These are phyloP conservation scores for Drosophila villosipedis DNA, from an alignment of 2,888 invertebrate species.

Conservation along the genomic window DNA sequence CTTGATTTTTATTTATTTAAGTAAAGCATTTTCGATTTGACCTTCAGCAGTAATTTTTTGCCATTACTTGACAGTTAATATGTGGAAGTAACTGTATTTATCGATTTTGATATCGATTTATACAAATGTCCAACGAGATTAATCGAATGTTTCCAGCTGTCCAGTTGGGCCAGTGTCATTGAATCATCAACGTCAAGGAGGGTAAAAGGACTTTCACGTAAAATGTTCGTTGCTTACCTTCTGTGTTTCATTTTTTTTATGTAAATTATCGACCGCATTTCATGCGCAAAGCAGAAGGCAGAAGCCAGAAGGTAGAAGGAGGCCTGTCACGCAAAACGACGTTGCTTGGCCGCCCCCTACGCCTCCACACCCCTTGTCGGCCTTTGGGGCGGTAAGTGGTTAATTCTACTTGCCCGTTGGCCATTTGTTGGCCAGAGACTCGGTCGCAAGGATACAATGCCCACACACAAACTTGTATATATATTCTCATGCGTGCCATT, in stretches of 20 bases:
- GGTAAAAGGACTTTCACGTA: conserved; percentile 26
- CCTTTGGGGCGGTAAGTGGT: conserved; percentile 72
- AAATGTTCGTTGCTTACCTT: conserved; percentile 37
- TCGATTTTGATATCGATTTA: background rate
- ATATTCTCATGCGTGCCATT: conserved; percentile 77
- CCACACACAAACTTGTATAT: conserved; percentile 12
- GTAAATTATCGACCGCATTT: conserved; percentile 77
- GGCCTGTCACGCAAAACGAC: conserved; percentile 61
- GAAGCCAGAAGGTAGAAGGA: conserved; percentile 12
- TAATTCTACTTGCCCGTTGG: conserved; percentile 75
- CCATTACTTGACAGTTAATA: background rate
- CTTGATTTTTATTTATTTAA: background rate
- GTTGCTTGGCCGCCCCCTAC: conserved; percentile 2
- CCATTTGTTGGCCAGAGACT: conserved; percentile 59
- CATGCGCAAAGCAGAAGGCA: conserved; percentile 8
- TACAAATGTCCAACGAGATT: background rate
- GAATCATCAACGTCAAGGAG: conserved; percentile 7
- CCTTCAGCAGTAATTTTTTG: background rate
- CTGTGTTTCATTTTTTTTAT: conserved; percentile 57
- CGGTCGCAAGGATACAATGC: conserved; percentile 30
- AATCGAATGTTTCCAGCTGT: conserved; percentile 3
- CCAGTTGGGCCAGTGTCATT: conserved; percentile 35
- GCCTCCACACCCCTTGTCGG: conserved; percentile 7
- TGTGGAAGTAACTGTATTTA: fast-evolving
- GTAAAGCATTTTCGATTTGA: background rate